Evolutionary conservation across 2,797 vertebrate species (phyloP).

Genomic region (Morelia viridis): DNA sequence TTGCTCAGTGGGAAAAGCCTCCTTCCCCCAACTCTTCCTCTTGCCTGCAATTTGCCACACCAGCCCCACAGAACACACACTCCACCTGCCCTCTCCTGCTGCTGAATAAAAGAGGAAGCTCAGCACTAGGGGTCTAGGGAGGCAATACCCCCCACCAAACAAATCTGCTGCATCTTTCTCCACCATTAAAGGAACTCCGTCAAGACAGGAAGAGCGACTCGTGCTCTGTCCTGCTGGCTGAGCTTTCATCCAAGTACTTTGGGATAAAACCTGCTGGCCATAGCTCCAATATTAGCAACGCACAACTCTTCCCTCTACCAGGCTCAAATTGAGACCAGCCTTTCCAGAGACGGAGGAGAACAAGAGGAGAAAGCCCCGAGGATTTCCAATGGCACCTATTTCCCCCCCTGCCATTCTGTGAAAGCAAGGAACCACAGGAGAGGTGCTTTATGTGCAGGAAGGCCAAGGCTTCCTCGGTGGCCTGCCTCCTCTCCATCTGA

Average conservation of each 20-base stretch:
- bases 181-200: background rate
- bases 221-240: background rate
- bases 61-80: background rate
- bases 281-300: background rate
- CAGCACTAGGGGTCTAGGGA: background rate
- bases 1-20: background rate
- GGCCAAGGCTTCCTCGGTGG: slow-evolving; percentile 20
- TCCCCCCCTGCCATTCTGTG: background rate
- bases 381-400: background rate
- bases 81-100: background rate
- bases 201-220: background rate
- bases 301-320: background rate
- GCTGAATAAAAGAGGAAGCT: background rate
- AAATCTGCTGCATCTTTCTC: background rate
- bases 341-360: background rate
- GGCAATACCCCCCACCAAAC: too few species aligned
- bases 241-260: background rate
- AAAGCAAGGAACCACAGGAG: background rate
- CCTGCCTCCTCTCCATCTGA: slow-evolving; percentile 45
- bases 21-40: background rate
- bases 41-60: background rate
- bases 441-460: slow-evolving; percentile 32
- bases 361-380: slow-evolving; percentile 8
- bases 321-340: background rate
- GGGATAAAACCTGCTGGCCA: slow-evolving; percentile 13